Evolutionary conservation across 2,797 vertebrate genomes (phyloP), one percentile per base, ranked within the genome.

Genomic region (Valencia hispanica): DNA sequence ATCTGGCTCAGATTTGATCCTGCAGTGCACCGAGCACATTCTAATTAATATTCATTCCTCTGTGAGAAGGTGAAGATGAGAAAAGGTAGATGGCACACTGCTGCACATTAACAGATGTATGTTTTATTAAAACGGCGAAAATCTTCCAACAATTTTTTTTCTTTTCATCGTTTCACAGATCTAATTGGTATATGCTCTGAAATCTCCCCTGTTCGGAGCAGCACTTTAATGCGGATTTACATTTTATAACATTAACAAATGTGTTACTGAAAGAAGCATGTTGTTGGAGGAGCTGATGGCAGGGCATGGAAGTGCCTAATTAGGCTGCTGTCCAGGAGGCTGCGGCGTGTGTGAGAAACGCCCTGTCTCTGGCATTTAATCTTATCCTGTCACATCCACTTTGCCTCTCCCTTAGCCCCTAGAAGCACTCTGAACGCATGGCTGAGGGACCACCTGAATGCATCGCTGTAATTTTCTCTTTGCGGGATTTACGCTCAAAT

Each of bases 361-460:
- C 93, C 91, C 90, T 59, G 55, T 91, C 89, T 84, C 89, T 94
- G 94, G 94, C 94, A 94, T 94, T 94, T 95, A 94, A 95, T 95
- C 94, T 94, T 87, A 93, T 91, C 87, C 91, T 94, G 95, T 94
- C 94, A 95, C 90, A 93, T 95, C 90, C 92, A 93, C 93, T 95
- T 94, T 94, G 87, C 90, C 86, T 93, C 74, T 87, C 85, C 87
- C 86, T 91, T 86, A 88, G 84, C 83, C 88, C 84, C 81, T 61
- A 85, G 90, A 92, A 89, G 89, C 85, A 74, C 88, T 91, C 79
- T 79, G 88, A 85, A 90, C 78, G 75, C 89, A 83, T 77, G 84
- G 86, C 89, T 88, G 90, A 90, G 89, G 90, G 89, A 89, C 93
- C 91, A 92, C 91, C 88, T 91, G 91, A 93, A 93, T 89, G 88